These are phyloP conservation scores for Copidosoma aretas DNA, from an alignment of 2,888 invertebrate genomes.

Conservation along the genomic window DNA sequence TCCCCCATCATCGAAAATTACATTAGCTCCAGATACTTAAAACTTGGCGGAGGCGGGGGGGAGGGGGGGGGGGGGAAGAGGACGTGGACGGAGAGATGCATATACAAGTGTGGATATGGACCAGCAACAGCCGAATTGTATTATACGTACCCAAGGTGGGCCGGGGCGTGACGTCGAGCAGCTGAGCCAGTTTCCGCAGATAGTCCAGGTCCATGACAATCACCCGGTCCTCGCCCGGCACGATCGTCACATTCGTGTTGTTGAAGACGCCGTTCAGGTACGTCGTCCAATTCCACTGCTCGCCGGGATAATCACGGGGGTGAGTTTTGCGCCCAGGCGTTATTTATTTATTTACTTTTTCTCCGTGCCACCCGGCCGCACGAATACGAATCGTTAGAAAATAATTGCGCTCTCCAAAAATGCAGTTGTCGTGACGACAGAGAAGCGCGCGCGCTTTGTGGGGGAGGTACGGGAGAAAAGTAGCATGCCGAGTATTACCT, in stretches of 20 bases:
- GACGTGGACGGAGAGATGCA: not conserved
- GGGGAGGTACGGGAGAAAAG: not conserved
- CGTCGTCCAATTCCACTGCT: slow-evolving; percentile 71
- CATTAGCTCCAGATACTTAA: not conserved
- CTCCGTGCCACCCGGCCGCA: too few relatives aligned
- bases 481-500: slow-evolving; percentile 50
- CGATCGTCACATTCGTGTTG: slow-evolving; percentile 67
- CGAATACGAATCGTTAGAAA: not conserved
- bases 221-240: slow-evolving; percentile 65
- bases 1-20: not conserved
- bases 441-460: not conserved
- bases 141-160: slow-evolving; percentile 66
- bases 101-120: not conserved
- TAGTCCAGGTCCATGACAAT: slow-evolving; percentile 74
- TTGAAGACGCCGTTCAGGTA: slow-evolving; percentile 69
- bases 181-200: slow-evolving; percentile 67
- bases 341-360: not conserved
- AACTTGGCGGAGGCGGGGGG: not conserved
- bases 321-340: too few relatives aligned
- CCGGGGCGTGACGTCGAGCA: slow-evolving; percentile 66
- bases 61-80: not conserved
- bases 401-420: not conserved
- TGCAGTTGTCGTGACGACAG: too few relatives aligned
- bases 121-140: too few relatives aligned
- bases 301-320: not conserved